Evolutionary conservation across 2,888 invertebrate species (phyloP), one percentile per base, ranked within the genome.

Genomic region (Lithophane socia): DNA sequence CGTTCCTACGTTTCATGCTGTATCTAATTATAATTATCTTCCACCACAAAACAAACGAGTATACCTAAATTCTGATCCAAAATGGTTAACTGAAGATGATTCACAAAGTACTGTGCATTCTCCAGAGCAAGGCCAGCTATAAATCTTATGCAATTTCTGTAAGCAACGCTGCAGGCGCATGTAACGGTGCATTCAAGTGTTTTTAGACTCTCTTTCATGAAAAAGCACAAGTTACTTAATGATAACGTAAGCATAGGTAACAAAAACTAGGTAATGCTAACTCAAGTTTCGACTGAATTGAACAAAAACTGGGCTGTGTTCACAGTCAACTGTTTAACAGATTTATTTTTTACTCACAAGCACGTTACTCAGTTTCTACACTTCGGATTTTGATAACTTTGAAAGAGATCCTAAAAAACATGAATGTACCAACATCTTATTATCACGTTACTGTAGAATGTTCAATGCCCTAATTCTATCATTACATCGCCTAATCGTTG

Each of bases 21-120:
- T n/a, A 67, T 61, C 60, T 60, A 72, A 82, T 74, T 68, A 77
- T 44, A 21, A 56, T 52, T 42, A 56, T 64, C 42, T 75, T 63
- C 18, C 37, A 60, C 66, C 65, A 75, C 54, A 60, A 78, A 66
- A 24, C 13, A 13, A n/a, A 70, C 18, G 10, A 52, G 60, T 24
- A 4, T 52, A 21, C 16, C 24, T 63, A 73, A 82, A 73, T 74
- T 74, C 47, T 76, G 52, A 61, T 72, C 68, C 56, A 75, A 67
- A 84, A 80, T 82, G 56, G 70, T 87, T 85, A 73, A 80, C 77
- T 80, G 65, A 75, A 73, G 83, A 77, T 83, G 74, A 85, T 68
- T 83, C 74, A 82, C 56, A 72, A 74, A 74, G 73, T 77, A 66
- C 69, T 68, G 70, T 78, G 77, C 66, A 75, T 66, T 86, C 79